Base-by-base conservation (phyloP, 2,888 invertebrate species). In the Microplitis deprimator region DNA sequence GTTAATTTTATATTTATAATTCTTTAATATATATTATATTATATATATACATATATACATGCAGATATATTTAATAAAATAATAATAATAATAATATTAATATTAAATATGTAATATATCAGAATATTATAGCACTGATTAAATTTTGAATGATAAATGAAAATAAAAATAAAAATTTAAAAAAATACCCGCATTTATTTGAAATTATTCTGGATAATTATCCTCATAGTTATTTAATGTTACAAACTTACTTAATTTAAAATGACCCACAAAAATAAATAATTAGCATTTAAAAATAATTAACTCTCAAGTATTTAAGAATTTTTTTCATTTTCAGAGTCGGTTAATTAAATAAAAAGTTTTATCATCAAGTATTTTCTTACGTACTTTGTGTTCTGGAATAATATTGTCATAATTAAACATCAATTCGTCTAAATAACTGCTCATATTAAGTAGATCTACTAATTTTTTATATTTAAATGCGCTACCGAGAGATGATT, bases 1-100 rank as follows among this genome's bases (percentile, higher is more conserved):
- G 76, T 77, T 81, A 78, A 81, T 81, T 82, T 82, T 81, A 82
- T 82, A 77, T 77, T 83, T 85, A 62, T 76, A 83, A 84, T 83
- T 81, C 81, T 62, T 60, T 13, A 29, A 62, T 39, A 83, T 82
- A 82, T 82, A 80, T 84, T 84, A 83, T 81, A 71, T 81, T 80
- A 82, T 81, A 68, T 41, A 68, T 13, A 68, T 83, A 81, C 83
- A 82, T 84, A 40, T 62, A 38, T n/a, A 10, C 8, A 29, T 38
- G 16, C 20, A 41, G 39, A 68, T 41, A 5, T 41, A 68, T 10
- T 17, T 68, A 7, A 68, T 20, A 41, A 20, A 41, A 50, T 50
- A 41, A 17, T 68, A 16, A 16, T 41, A 68, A 16, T 68, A 41
- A 20, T 38, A 38, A 38, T 38, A 67, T 39, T 38, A 67, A 13